Conservation (phyloP, 2,113 vertebrate species). For the Lonchura striata region DNA sequence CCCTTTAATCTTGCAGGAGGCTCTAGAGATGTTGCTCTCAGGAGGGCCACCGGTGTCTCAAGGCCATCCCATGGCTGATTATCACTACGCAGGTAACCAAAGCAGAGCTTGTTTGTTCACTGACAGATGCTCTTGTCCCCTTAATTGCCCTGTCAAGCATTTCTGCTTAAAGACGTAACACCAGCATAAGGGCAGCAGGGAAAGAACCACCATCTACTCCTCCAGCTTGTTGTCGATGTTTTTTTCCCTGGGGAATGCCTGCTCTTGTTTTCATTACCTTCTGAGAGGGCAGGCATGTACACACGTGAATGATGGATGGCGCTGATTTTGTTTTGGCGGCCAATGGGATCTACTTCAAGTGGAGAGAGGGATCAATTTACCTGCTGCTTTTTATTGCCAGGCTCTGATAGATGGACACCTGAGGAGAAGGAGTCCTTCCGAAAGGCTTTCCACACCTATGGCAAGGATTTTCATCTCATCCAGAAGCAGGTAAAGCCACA, state of each 20-base stretch:
- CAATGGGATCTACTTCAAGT: not conserved
- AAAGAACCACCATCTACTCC: not conserved
- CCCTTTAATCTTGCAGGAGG: no score
- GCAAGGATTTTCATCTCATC: not conserved
- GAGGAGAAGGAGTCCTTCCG: not conserved
- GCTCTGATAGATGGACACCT: not conserved
- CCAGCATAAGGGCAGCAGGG: no score
- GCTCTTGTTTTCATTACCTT: not conserved
- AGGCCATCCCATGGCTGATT: not conserved
- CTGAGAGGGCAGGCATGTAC: not conserved
- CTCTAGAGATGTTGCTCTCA: no score
- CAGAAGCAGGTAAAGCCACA: not conserved
- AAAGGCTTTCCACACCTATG: not conserved
- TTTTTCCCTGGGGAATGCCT: no score
- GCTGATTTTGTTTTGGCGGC: accelerated
- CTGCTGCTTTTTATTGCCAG: not conserved
- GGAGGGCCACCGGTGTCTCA: no score
- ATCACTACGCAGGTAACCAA: not conserved
- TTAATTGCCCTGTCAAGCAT: no score
- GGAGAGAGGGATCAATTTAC: not conserved
- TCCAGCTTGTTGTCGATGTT: not conserved
- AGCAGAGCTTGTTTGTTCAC: not conserved
- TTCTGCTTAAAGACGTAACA: not conserved
- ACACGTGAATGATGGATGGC: not conserved
- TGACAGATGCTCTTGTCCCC: not conserved